A percentile compares a stretch with the other conserved stretches of the same genome.
Conservation (phyloP, 2,113 vertebrate species). For the Raphicerus campestris region DNA sequence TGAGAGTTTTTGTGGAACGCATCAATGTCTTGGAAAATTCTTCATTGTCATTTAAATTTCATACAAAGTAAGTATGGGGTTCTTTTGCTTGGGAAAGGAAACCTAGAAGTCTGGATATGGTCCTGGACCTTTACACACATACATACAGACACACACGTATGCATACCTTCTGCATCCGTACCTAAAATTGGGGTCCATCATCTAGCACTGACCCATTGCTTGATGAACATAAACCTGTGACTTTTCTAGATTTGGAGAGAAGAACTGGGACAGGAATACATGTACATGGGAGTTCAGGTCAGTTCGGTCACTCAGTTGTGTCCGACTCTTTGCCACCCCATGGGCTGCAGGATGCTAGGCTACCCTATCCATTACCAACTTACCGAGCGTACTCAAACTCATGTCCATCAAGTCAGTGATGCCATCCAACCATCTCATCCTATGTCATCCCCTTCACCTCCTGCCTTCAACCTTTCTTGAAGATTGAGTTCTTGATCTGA, state of each 20-base stretch:
- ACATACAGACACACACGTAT: rapidly evolving
- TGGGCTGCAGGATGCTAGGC: background rate
- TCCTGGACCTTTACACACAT: background rate
- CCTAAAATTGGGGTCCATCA: background rate
- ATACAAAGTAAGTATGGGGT: background rate
- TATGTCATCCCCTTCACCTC: background rate
- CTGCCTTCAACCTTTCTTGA: background rate
- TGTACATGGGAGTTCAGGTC: background rate
- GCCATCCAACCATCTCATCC: background rate
- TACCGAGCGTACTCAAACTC: background rate
- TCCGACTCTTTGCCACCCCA: background rate
- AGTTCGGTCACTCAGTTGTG: background rate
- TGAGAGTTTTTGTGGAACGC: background rate
- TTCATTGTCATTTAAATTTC: background rate
- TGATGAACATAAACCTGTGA: background rate
- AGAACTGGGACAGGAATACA: background rate
- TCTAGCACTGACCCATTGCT: background rate
- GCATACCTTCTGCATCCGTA: background rate
- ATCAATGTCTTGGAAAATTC: rapidly evolving
- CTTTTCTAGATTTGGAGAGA: background rate
- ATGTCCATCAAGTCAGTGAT: background rate
- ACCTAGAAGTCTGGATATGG: rapidly evolving
- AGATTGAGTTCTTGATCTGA: background rate
- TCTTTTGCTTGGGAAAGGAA: background rate
- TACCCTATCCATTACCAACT: background rate